Conservation (phyloP, 1,140 invertebrate species). For the Ips typographus region DNA sequence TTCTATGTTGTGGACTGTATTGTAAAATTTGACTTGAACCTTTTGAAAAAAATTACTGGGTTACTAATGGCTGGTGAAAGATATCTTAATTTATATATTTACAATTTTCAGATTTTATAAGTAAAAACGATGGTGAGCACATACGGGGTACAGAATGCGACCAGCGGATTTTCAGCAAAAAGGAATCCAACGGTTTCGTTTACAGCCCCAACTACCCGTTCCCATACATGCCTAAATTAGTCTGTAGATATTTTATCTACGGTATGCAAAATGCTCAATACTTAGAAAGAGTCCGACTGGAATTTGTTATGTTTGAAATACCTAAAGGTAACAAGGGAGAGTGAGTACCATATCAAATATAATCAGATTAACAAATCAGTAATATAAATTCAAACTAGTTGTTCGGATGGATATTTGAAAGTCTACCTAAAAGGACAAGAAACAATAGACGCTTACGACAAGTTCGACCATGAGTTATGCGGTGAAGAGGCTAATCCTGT, state of each 20-base stretch:
- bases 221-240: slow-evolving; percentile 90
- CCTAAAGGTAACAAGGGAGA: slow-evolving; percentile 73
- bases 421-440: slow-evolving; percentile 91
- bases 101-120: slow-evolving; percentile 82
- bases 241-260: slow-evolving; percentile 97
- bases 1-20: too few relatives aligned
- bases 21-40: not conserved
- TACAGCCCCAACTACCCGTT: slow-evolving; percentile 95
- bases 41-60: not conserved
- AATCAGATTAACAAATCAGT: slow-evolving; percentile 13
- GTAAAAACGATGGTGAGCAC: slow-evolving; percentile 86
- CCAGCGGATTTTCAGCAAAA: slow-evolving; percentile 92
- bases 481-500: slow-evolving; percentile 71
- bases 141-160: slow-evolving; percentile 96
- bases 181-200: slow-evolving; percentile 86
- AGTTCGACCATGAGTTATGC: slow-evolving; percentile 90
- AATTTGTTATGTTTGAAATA: slow-evolving; percentile 88
- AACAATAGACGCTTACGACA: slow-evolving; percentile 88
- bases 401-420: slow-evolving; percentile 87
- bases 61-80: not conserved
- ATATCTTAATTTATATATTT: too few relatives aligned
- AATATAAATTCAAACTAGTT: slow-evolving; percentile 56
- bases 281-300: slow-evolving; percentile 86
- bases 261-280: slow-evolving; percentile 94
- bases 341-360: slow-evolving; percentile 54